These are phyloP conservation scores for Oostethus manadensis DNA, from an alignment of 2,113 vertebrate genomes.

Conservation along the genomic window DNA sequence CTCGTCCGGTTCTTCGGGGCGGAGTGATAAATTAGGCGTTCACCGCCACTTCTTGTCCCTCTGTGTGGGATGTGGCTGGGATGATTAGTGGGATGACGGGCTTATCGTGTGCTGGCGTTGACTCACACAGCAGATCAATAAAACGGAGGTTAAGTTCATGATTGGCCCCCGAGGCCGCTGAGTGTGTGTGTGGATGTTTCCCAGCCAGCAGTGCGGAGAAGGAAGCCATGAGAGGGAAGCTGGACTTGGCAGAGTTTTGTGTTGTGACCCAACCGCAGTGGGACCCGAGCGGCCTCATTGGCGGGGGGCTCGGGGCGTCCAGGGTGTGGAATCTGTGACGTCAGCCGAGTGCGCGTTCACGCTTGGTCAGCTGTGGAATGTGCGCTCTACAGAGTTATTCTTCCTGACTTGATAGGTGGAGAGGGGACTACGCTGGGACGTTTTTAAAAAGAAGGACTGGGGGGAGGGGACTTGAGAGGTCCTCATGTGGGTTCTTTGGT, in stretches of 20 bases:
- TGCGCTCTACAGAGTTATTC: constrained; percentile 4
- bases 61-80: too few species aligned
- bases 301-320: constrained; percentile 21
- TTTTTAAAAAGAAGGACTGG: too few species aligned
- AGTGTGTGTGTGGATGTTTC: constrained; percentile 30
- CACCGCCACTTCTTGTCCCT: too few species aligned
- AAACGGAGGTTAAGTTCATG: not conserved
- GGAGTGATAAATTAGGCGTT: too few species aligned
- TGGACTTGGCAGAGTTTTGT: constrained; percentile 49
- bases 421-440: not conserved
- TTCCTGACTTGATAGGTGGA: not conserved
- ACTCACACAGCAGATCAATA: constrained; percentile 9
- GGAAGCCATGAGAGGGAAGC: constrained; percentile 22
- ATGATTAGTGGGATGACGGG: too few species aligned
- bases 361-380: constrained; percentile 17
- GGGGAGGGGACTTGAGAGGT: not conserved
- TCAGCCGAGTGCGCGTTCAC: constrained; percentile 39
- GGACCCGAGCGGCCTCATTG: constrained; percentile 21
- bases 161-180: not conserved
- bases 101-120: too few species aligned
- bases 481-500: not conserved
- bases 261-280: constrained; percentile 53
- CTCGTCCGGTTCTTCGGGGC: too few species aligned
- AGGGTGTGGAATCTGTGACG: constrained; percentile 54
- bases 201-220: constrained; percentile 17